Evolutionary conservation across 2,888 invertebrate genomes (phyloP), one percentile per base, ranked within the genome.

Genomic region (Lasioglossum marginatum): DNA sequence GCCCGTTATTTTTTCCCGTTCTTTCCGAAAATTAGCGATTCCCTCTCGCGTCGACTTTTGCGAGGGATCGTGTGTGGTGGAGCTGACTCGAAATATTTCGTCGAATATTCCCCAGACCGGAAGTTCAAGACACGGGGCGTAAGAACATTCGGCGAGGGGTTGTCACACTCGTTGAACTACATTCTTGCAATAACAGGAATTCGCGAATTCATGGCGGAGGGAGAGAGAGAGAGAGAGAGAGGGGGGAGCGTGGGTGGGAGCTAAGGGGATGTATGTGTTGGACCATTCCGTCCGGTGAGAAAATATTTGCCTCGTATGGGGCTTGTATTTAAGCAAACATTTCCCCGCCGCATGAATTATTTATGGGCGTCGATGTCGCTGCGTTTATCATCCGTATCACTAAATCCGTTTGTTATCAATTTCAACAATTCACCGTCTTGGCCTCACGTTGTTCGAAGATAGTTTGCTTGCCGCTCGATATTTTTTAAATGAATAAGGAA

Each of bases 31-130:
- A 66, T 34, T 66, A 66, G 31, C 10, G 60, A 63, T 63, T 31
- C 19, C 34, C 19, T 31, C 16, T 19, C 16, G 19, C 19, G 34
- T 8, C 66, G 66, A 31, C 16, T 19, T 16, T 6, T 31, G 34
- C 63, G 27, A 27, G 1, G 6, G 2, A 31, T 27, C 19, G 19
- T 8, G 34, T 8, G 8, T 2, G 19, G 8, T 10, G 16, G 19
- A 19, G 66, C 70, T 27, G 31, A 19, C 52, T n/a, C 40, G 27
- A 66, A 82, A 79, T 87, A 82, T 79, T 76, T 83, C 45, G 60
- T 75, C 3, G 66, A 45, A 81, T 77, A 63, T 75, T 57, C 77
- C 12, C 23, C 60, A 80, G 10, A 10, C 52, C n/a, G 71, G 48
- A 71, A 63, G 52, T 82, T 70, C 70, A 52, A 52, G 74, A 12